These are phyloP conservation scores for Electrophaes corylata DNA, from an alignment of 2,888 invertebrate species.

Conservation along the genomic window DNA sequence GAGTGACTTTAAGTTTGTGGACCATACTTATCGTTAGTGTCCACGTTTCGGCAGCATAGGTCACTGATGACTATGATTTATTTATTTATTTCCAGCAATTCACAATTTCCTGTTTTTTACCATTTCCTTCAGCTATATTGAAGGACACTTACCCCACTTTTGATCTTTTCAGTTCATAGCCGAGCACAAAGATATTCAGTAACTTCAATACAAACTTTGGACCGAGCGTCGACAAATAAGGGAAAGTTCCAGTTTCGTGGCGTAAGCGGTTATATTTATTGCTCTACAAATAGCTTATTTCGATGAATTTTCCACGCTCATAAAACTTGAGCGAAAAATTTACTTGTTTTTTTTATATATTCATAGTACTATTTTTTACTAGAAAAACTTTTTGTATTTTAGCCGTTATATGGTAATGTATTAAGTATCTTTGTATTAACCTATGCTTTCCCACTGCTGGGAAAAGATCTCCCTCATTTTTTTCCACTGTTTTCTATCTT, in stretches of 20 bases:
- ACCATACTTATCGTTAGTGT: too few species aligned
- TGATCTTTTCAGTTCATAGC: slow-evolving; percentile 6
- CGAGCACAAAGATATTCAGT: slow-evolving; percentile 9
- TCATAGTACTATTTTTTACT: not conserved
- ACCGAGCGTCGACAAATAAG: slow-evolving; percentile 17
- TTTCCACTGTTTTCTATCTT: too few species aligned
- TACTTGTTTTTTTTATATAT: not conserved
- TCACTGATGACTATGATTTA: too few species aligned
- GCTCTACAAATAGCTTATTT: slow-evolving; percentile 6
- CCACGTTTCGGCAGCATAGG: too few species aligned
- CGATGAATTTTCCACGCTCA: slow-evolving; percentile 9
- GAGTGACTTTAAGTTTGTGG: too few species aligned
- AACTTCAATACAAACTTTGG: slow-evolving; percentile 17
- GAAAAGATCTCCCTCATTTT: too few species aligned
- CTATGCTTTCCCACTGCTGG: too few species aligned
- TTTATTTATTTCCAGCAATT: too few species aligned
- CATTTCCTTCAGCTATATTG: not conserved
- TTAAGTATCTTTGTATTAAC: too few species aligned
- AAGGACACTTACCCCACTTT: not conserved
- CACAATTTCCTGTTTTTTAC: not conserved
- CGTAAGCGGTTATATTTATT: slow-evolving; percentile 15
- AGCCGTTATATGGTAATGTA: too few species aligned
- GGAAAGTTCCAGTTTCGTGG: not conserved
- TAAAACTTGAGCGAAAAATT: not conserved
- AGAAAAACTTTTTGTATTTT: too few species aligned